Evolutionary conservation across 2,797 vertebrate genomes (phyloP), one percentile per base, ranked within the genome.

Genomic region (Protosalanx chinensis): DNA sequence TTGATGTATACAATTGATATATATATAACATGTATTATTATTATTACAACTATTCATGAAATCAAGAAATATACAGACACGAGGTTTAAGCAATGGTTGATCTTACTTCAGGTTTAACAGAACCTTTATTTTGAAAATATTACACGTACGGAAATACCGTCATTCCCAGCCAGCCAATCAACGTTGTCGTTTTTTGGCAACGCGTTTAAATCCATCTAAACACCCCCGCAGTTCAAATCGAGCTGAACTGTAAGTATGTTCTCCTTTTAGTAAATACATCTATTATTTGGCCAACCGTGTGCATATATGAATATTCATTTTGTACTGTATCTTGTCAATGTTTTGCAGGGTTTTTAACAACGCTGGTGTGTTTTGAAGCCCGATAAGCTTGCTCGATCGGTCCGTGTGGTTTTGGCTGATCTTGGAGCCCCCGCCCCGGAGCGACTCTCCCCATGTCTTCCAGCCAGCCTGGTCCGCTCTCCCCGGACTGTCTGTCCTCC

Each of bases 401-500:
- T 16, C 6, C 51, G 51, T 56, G 51, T 56, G 41, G 8, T 46
- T 46, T 46, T 46, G 8, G 12, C 18, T 56, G 15, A 6, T 56
- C 51, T 56, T 56, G 51, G 6, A 56, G 16, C 15, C 51, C n/a
- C n/a, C 16, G 51, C 51, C 15, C 15, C 6, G 18, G 15, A 56
- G n/a, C 18, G 13, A 4, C 15, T 3, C 10, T n/a, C 51, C 51
- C 51, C 18, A 56, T 56, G 51, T 18, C 51, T 56, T 56, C 3
- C 49, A 56, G 27, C 53, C 18, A 23, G 32, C 51, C 49, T 56
- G 46, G 65, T 29, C 87, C 88, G 6, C 61, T 60, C 62, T 84
- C 79, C 71, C 77, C 82, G 64, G 82, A 84, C 41, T 63, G 70
- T 15, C 81, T 79, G 23, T 53, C 75, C 33, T 88, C 87, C 18